A percentile compares a stretch with the other conserved stretches of the same genome.
These are phyloP conservation scores for Drosophila cognata DNA, from an alignment of 2,888 invertebrate genomes.

Conservation along the genomic window DNA sequence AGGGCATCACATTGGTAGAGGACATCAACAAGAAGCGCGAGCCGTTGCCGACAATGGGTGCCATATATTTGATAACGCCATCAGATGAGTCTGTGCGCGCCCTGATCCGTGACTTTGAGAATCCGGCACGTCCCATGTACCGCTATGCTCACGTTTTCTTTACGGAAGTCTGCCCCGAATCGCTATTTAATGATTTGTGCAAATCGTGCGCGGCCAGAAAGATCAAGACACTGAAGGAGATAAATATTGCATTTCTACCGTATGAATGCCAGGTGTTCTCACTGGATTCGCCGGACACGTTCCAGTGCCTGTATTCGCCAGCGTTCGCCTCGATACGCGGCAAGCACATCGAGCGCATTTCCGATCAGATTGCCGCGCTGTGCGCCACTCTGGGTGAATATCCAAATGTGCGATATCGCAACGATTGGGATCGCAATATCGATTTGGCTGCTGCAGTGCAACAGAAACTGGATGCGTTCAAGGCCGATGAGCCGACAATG, in stretches of 20 bases:
- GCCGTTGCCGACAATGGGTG: slow-evolving; percentile 98
- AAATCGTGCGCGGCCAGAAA: slow-evolving; percentile 97
- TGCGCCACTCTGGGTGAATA: slow-evolving; percentile 99
- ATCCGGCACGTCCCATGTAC: slow-evolving; percentile 95
- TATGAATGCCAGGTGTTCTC: slow-evolving; percentile 99
- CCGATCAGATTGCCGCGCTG: slow-evolving; percentile 99
- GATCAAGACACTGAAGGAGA: slow-evolving; percentile 98
- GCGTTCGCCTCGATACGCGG: slow-evolving; percentile 92
- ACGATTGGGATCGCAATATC: slow-evolving; percentile 98
- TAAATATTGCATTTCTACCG: slow-evolving; percentile 99
- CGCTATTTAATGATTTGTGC: slow-evolving; percentile 98
- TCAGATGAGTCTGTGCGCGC: slow-evolving; percentile 96
- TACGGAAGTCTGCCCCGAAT: slow-evolving; percentile 99
- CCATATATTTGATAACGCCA: slow-evolving; percentile 98
- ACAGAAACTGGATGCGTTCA: slow-evolving; percentile 99
- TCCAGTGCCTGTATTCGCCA: slow-evolving; percentile 98
- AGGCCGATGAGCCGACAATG: slow-evolving; percentile 99
- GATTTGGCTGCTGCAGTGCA: slow-evolving; percentile 99
- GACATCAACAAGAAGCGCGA: slow-evolving; percentile 98
- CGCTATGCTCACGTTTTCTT: slow-evolving; percentile 98
- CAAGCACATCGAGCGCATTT: slow-evolving; percentile 98
- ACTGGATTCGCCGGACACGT: slow-evolving; percentile 97
- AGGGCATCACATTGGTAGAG: slow-evolving; percentile 99
- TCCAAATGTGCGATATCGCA: slow-evolving; percentile 95
- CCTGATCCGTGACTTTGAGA: slow-evolving; percentile 96